Conservation (phyloP, 2,113 vertebrate species). For the Ceratotherium simum region DNA sequence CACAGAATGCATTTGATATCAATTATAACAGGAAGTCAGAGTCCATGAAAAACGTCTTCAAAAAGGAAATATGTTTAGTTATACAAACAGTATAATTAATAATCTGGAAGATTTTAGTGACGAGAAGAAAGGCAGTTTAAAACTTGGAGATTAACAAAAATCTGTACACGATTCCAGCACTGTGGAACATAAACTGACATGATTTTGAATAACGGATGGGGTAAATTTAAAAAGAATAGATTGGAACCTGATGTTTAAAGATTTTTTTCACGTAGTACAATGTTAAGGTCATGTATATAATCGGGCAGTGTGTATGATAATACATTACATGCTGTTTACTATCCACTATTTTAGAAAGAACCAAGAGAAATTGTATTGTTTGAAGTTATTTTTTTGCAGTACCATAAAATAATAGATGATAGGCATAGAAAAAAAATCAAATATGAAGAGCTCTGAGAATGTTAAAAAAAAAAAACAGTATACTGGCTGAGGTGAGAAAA, state of each 20-base stretch:
- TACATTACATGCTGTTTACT: background rate
- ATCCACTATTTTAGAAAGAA: conserved; percentile 9
- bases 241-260: background rate
- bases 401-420: background rate
- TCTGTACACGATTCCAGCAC: background rate
- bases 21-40: background rate
- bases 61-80: conserved; percentile 23
- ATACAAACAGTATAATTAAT: background rate
- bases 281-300: background rate
- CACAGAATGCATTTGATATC: background rate
- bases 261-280: background rate
- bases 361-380: too few species aligned
- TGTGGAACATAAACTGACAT: background rate
- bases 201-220: background rate
- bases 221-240: background rate
- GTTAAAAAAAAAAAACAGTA: background rate
- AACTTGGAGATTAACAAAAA: background rate
- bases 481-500: background rate
- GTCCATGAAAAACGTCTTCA: background rate
- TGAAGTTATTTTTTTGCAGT: too few species aligned
- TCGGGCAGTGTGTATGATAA: background rate
- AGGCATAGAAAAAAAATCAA: background rate
- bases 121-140: background rate
- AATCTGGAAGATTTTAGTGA: conserved; percentile 30
- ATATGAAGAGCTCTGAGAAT: background rate